These are phyloP conservation scores for Xenopus tropicalis DNA, from an alignment of 2,113 vertebrate species.

Conservation along the genomic window UCB_Xtro_10.0 CM004447.2:27407501-27408000, in stretches of 20 bases:
- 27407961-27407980: no score
- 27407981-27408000: no score
- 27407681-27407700: slow-evolving; percentile 33
- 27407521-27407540: no score
- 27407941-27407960: no score
- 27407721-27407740: slow-evolving; percentile 36
- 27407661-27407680: slow-evolving; percentile 32
- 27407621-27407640: neutral
- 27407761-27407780: slow-evolving; percentile 30
- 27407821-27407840: slow-evolving; percentile 18
- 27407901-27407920: no score
- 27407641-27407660: slow-evolving; percentile 23
- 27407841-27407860: neutral
- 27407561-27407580: no score
- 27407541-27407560: no score
- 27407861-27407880: neutral
- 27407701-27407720: slow-evolving; percentile 33
- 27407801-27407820: slow-evolving; percentile 30
- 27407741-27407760: slow-evolving; percentile 37
- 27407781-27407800: slow-evolving; percentile 25
- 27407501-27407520: no score
- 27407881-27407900: no score
- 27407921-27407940: no score
- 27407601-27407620: neutral
- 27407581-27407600: no score